A percentile compares a stretch with the other conserved stretches of the same genome.
Evolutionary conservation across 2,888 invertebrate genomes (phyloP).

Genomic region (Dynastes maya): DNA sequence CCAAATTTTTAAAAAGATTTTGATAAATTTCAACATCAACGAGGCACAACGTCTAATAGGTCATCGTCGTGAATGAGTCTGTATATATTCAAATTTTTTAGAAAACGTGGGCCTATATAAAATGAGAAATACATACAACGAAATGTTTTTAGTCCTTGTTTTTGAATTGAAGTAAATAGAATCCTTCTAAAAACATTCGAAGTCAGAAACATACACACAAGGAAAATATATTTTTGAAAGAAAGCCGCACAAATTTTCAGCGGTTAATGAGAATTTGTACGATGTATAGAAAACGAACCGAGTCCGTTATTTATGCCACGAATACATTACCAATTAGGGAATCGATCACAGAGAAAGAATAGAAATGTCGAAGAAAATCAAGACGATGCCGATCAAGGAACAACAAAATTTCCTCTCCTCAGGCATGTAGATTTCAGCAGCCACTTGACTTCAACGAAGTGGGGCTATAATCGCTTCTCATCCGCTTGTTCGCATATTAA

Average conservation of each 20-base stretch:
- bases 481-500: slow-evolving; percentile 26
- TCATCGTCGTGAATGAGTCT: too few species aligned
- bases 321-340: background rate
- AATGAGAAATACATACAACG: too few species aligned
- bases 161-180: background rate
- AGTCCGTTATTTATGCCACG: background rate
- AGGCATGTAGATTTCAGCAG: background rate
- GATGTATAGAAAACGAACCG: background rate
- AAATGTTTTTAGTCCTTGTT: background rate
- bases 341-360: background rate
- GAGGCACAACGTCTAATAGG: too few species aligned
- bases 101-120: too few species aligned
- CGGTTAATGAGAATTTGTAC: background rate
- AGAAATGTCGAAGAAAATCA: background rate
- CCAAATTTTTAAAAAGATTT: too few species aligned
- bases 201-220: background rate
- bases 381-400: background rate
- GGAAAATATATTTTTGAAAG: background rate
- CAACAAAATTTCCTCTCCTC: background rate
- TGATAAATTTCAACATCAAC: too few species aligned
- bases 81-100: too few species aligned
- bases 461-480: slow-evolving; percentile 23
- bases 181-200: background rate
- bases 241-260: background rate
- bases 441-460: slow-evolving; percentile 1